Base-by-base conservation (phyloP, 2,888 invertebrate genomes). In the Willowsia nigromaculata region DNA sequence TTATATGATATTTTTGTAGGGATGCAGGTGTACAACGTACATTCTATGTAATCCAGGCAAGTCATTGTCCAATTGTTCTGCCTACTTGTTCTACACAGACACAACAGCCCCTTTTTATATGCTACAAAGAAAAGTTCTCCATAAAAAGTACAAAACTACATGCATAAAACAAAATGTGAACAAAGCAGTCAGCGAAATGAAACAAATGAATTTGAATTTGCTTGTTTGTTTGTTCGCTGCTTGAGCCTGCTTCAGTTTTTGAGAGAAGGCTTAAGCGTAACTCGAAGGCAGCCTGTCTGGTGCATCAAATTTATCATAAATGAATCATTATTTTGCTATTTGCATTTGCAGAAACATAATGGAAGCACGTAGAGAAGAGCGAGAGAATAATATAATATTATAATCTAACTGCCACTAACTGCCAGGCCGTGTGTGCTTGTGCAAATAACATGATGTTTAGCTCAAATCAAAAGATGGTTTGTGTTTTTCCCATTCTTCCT, bases 291-390 rank as follows among this genome's bases (percentile, higher is more conserved):
- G 18, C 11, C 22, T 68, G 68, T 68, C 68, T 68, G 13, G 71
- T 71, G 18, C 71, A 71, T 71, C 71, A 40, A 43, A 27, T 71
- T 71, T 71, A 33, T 71, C 71, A 71, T 40, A 71, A 43, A 43
- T 71, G 71, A 71, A 25, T 71, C 71, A 43, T 59, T 25, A 25
- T 71, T 71, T 71, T 71, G 25, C 11, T 71, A 43, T 71, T 71
- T 71, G 43, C 71, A 40, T 68, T 68, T 68, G n/a, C n/a, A n/a
- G n/a, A n/a, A 47, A 11, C 47, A 47, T n/a, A 47, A 3, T n/a
- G 13, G 47, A 37, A 9, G 37, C 9, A 37, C 37, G 37, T 37
- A 37, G 9, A 37, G n/a, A n/a, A n/a, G n/a, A n/a, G n/a, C n/a
- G n/a, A n/a, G n/a, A n/a, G n/a, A n/a, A n/a, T n/a, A n/a, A n/a